Evolutionary conservation across 2,113 vertebrate species (phyloP).

Genomic region (Zingel zingel): DNA sequence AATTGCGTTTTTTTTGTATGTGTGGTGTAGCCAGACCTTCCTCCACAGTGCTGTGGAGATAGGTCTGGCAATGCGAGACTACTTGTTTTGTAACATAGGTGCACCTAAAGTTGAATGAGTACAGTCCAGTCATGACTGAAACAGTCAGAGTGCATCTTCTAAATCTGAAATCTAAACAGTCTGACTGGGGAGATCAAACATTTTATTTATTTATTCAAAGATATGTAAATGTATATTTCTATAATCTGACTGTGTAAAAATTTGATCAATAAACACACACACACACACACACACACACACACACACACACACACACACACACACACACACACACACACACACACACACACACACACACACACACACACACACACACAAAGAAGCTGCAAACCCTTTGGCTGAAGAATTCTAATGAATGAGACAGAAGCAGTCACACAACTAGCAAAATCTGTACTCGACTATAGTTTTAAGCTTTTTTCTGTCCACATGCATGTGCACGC

Average conservation of each 20-base stretch:
- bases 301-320: no score
- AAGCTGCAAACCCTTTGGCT: conserved; percentile 70
- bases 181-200: conserved; percentile 27
- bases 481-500: not conserved
- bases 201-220: conserved; percentile 68
- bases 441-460: conserved; percentile 48
- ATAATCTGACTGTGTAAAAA: conserved; percentile 76
- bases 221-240: conserved; percentile 78
- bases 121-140: conserved; percentile 3
- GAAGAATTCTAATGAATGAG: conserved; percentile 69
- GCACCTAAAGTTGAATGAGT: not conserved
- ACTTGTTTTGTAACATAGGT: not conserved
- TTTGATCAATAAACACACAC: conserved; percentile 65
- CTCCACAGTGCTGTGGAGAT: no score
- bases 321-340: conserved; percentile 41
- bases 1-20: no score
- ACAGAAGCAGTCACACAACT: conserved; percentile 26
- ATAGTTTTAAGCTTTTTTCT: conserved; percentile 42
- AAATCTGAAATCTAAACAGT: conserved; percentile 45
- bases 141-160: conserved; percentile 2
- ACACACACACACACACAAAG: conserved; percentile 40
- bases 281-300: no score
- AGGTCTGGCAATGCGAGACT: no score
- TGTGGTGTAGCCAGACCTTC: no score
- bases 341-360: not conserved